Conservation (phyloP, 2,113 vertebrate species). For the Setophaga kirtlandii region DNA sequence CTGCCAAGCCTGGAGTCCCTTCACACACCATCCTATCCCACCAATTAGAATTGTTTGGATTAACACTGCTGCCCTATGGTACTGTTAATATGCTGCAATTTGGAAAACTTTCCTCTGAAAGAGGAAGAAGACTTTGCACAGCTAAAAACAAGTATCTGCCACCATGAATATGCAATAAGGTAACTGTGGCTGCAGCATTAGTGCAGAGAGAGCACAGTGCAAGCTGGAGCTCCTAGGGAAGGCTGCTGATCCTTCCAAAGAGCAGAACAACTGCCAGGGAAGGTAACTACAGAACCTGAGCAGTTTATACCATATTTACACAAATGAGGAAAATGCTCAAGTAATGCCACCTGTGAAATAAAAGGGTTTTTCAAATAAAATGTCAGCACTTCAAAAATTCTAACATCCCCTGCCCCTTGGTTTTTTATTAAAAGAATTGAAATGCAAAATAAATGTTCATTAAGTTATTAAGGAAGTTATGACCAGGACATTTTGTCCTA, state of each 20-base stretch:
- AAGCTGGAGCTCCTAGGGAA: neutral
- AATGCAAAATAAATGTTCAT: neutral
- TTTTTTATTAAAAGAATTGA: neutral
- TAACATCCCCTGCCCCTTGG: rapidly evolving
- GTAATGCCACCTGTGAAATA: neutral
- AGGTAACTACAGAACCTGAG: neutral
- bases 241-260: neutral
- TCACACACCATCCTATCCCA: neutral
- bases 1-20: neutral
- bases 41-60: neutral
- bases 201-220: neutral
- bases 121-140: neutral
- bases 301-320: neutral
- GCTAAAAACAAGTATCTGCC: neutral
- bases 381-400: neutral
- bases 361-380: neutral
- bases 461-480: neutral
- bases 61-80: neutral
- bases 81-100: neutral
- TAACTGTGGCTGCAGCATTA: neutral
- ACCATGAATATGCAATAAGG: neutral
- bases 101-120: neutral
- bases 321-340: neutral
- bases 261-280: neutral
- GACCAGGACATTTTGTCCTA: neutral